Base-by-base conservation (phyloP, 1,140 invertebrate genomes). In the Monomorium pharaonis region DNA sequence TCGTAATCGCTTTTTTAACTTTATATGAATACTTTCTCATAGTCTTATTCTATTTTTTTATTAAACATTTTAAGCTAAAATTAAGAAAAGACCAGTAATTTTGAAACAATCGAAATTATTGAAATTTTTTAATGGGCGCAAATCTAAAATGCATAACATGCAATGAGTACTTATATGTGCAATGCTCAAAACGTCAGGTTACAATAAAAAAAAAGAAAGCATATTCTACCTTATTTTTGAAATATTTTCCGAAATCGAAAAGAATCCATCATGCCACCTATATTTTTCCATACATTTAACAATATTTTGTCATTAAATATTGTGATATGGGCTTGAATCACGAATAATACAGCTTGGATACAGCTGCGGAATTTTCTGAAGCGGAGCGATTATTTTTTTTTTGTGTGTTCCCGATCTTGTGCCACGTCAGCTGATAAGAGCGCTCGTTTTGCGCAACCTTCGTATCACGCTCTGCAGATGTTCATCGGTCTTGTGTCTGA, bases 371-470 rank as follows among this genome's bases (percentile, higher is more conserved):
- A 56, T 56, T 80, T 54, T 56, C 63, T 54, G 77, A 80, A 54
- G 21, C 62, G 21, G 9, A 37, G 62, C 33, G 47, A 80, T 69
- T 54, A 69, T 42, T 69, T 80, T 80, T 80, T 69, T 69, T n/a
- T n/a, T n/a, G n/a, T 7, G 21, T 54, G 47, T 47, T 80, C 63
- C 33, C 47, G n/a, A 80, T 80, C 63, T n/a, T n/a, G n/a, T 80
- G 60, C 33, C 76, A 54, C 62, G 49, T 69, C 44, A 47, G 5
- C 63, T 80, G 77, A 80, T 80, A 80, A 80, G 77, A 80, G 47
- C 33, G 63, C 16, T 51, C 30, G 63, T 42, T 69, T 69, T 69
- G 77, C 77, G 77, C 77, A 69, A 80, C 63, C 63, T 69, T 80
- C 63, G 21, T 47, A 30, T 69, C 21, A 18, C 63, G 21, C 47